phyloP scores from a whole-genome alignment of 2,113 vertebrate genomes.

The Rhea americana region DNA sequence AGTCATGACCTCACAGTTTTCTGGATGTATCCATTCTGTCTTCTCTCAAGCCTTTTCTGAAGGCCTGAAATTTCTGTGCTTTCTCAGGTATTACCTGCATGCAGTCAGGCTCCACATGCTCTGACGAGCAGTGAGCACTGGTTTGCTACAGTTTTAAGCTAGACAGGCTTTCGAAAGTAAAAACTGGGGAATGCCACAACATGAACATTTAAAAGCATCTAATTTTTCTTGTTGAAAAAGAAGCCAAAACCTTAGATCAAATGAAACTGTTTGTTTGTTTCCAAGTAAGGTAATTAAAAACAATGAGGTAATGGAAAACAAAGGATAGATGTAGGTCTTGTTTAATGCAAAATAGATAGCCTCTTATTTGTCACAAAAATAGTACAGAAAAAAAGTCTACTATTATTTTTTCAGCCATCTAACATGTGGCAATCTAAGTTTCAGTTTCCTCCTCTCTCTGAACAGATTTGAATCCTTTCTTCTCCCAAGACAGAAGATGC shows the following conservation, averaged over 20 bases:
- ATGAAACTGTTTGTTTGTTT: neutral
- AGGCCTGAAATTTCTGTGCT: neutral
- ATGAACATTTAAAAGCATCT: neutral
- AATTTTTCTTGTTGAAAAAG: neutral
- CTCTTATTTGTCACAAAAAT: neutral
- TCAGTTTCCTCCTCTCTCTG: neutral
- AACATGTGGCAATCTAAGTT: neutral
- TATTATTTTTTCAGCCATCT: neutral
- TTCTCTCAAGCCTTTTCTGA: neutral
- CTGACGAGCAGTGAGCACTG: neutral
- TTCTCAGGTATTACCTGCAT: neutral
- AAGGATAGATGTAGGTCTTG: neutral
- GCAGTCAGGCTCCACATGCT: neutral
- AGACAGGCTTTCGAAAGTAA: neutral
- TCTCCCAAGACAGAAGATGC: neutral
- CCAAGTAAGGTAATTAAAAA: neutral
- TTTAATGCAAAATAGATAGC: too few species aligned
- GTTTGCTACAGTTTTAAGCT: neutral
- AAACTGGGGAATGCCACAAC: neutral
- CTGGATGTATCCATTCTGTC: neutral
- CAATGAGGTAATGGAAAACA: neutral
- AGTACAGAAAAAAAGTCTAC: neutral
- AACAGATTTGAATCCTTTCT: neutral
- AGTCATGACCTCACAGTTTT: neutral
- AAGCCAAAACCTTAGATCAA: neutral